Evolutionary conservation across 2,888 invertebrate species (phyloP).

Genomic region (Lasioglossum villosulum): DNA sequence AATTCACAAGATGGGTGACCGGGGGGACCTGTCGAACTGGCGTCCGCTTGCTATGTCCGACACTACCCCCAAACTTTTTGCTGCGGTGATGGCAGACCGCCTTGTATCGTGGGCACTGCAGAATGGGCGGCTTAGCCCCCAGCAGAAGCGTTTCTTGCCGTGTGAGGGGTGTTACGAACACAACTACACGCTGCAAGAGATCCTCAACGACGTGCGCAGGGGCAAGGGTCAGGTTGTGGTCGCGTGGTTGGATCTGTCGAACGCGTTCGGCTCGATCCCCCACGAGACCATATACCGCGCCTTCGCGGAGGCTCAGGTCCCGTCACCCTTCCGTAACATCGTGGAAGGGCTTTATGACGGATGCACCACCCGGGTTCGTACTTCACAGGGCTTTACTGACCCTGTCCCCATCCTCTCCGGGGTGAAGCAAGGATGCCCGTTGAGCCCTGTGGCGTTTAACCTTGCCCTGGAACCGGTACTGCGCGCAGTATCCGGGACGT

Average conservation of each 20-base stretch:
- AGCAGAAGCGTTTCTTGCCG: slow-evolving; percentile 81
- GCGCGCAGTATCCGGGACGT: not conserved
- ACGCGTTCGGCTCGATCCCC: slow-evolving; percentile 81
- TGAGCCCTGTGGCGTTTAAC: too few relatives aligned
- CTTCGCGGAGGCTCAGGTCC: slow-evolving; percentile 37
- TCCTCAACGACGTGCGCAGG: not conserved
- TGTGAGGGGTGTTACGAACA: slow-evolving; percentile 79
- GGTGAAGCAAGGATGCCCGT: too few relatives aligned
- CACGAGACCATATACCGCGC: slow-evolving; percentile 72
- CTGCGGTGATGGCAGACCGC: not conserved
- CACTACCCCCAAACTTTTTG: not conserved
- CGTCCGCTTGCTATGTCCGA: not conserved
- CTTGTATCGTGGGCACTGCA: too few relatives aligned
- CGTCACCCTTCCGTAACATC: slow-evolving; percentile 14
- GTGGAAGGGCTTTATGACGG: not conserved
- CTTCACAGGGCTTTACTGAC: not conserved
- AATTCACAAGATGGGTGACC: not conserved
- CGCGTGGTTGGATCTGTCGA: slow-evolving; percentile 80
- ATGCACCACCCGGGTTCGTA: not conserved
- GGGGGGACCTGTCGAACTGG: not conserved
- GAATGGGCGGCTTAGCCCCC: not conserved
- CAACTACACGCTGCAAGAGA: slow-evolving; percentile 78
- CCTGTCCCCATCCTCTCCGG: too few relatives aligned
- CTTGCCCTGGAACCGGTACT: not conserved
- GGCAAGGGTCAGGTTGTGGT: slow-evolving; percentile 60